phyloP scores from a whole-genome alignment of 2,888 invertebrate species.

The Lepidonotus clava region DNA sequence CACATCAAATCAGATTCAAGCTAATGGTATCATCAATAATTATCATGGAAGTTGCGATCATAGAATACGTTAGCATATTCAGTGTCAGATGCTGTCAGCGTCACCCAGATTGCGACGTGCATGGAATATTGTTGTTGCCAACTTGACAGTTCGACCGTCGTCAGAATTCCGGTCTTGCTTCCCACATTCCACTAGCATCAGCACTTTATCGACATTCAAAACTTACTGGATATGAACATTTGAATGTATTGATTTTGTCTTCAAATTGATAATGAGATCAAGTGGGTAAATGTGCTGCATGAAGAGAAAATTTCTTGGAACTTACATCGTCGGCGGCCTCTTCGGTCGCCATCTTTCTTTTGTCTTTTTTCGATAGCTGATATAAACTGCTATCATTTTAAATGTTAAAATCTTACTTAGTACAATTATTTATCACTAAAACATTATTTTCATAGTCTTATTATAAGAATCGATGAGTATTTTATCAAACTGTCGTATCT shows the following conservation, averaged over 20 bases:
- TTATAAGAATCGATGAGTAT: too few relatives aligned
- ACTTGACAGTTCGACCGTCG: too few relatives aligned
- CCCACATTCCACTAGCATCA: too few relatives aligned
- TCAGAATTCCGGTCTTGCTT: too few relatives aligned
- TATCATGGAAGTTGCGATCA: too few relatives aligned
- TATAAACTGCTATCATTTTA: slow-evolving; percentile 1
- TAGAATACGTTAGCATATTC: too few relatives aligned
- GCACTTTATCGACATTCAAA: too few relatives aligned
- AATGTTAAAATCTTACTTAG: background rate
- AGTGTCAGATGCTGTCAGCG: too few relatives aligned
- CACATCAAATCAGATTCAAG: too few relatives aligned
- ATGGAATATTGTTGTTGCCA: too few relatives aligned
- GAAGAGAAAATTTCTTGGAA: background rate
- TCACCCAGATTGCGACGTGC: too few relatives aligned
- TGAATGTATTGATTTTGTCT: background rate
- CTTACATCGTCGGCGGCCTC: slow-evolving; percentile 8
- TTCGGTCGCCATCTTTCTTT: slow-evolving; percentile 20
- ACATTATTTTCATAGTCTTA: background rate
- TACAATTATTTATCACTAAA: background rate
- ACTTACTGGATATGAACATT: background rate
- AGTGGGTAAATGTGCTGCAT: background rate
- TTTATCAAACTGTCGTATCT: background rate
- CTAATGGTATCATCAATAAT: too few relatives aligned
- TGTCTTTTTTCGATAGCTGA: background rate
- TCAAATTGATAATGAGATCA: background rate